phyloP scores from a whole-genome alignment of 2,888 invertebrate species.

The Drosophila pseudotalamancana region DNA sequence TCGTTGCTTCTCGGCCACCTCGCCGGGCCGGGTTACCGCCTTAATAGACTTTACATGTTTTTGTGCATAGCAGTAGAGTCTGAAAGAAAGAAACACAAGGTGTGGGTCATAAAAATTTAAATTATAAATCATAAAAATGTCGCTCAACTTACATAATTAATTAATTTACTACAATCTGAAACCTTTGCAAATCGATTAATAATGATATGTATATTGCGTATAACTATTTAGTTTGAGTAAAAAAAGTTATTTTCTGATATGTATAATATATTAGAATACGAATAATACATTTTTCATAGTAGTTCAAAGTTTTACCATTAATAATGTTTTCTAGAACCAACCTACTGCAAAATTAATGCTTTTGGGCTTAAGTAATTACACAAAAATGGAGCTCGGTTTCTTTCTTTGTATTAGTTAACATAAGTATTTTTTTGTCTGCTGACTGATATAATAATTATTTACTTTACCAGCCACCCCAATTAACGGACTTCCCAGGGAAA shows the following conservation, averaged over 20 bases:
- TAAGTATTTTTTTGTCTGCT: slow-evolving; percentile 5
- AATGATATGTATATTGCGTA: no score
- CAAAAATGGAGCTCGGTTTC: background rate
- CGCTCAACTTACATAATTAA: background rate
- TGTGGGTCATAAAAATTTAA: background rate
- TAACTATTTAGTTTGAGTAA: no score
- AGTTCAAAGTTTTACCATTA: no score
- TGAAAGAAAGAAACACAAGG: slow-evolving; percentile 81
- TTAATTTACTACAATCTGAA: background rate
- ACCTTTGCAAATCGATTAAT: no score
- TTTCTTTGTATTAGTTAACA: slow-evolving; percentile 1
- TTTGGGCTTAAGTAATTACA: background rate
- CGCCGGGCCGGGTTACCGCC: slow-evolving; percentile 93
- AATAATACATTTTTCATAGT: no score
- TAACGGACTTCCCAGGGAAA: slow-evolving; percentile 33
- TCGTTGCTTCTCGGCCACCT: slow-evolving; percentile 84
- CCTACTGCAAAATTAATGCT: background rate
- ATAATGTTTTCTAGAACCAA: background rate
- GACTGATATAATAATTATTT: slow-evolving; percentile 73
- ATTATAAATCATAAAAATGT: no score
- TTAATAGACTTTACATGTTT: slow-evolving; percentile 98
- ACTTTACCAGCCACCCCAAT: slow-evolving; percentile 55
- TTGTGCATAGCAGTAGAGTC: slow-evolving; percentile 98
- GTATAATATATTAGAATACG: no score
- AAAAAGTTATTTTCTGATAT: no score